Base-by-base conservation (phyloP, 2,113 vertebrate species). In the Etia nguti region DNA sequence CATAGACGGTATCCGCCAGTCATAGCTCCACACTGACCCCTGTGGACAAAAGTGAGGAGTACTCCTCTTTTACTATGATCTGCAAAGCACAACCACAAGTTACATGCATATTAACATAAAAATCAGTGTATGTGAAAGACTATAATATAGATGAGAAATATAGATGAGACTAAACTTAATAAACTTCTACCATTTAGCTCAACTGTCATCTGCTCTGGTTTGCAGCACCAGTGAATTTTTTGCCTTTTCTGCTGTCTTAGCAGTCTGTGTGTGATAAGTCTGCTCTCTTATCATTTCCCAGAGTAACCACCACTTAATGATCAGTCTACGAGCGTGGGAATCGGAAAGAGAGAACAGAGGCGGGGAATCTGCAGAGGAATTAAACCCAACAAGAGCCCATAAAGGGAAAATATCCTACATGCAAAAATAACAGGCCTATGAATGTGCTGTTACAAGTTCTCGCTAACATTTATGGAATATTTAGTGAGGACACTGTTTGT, bases 1-100 rank as follows among this genome's bases (percentile, higher is more conserved):
- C 81, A 90, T 84, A 89, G 62, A 73, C 12, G 31, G 4, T 43
- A 38, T 1, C 26, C 2, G 2, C 1, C 52, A 24, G 31, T 54
- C 26, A 4, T 52, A 82, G 79, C 85, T 86, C 86, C 87, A 93
- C 91, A 94, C 87, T 94, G 93, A 82, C 93, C 92, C 95, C 93
- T 93, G 82, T 87, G 60, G 88, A 57, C 41, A 18, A 1, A 68
- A 36, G 54, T 0, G 1, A 43, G 60, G 38, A 93, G 81, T 86
- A 36, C 48, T 29, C 9, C 9, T 46, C 10, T 80, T 56, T 48
- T 29, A 31, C 24, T 50, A 12, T 29, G 18, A 59, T n/a, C 16
- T 22, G 11, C 34, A 16, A 77, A 54, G 36, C 62, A 24, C 26
- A 16, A 84, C 83, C 6, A 50, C 16, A 77, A 34, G 6, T 46